Evolutionary conservation across 2,113 vertebrate genomes (phyloP).

Genomic region (Casuarius casuarius): DNA sequence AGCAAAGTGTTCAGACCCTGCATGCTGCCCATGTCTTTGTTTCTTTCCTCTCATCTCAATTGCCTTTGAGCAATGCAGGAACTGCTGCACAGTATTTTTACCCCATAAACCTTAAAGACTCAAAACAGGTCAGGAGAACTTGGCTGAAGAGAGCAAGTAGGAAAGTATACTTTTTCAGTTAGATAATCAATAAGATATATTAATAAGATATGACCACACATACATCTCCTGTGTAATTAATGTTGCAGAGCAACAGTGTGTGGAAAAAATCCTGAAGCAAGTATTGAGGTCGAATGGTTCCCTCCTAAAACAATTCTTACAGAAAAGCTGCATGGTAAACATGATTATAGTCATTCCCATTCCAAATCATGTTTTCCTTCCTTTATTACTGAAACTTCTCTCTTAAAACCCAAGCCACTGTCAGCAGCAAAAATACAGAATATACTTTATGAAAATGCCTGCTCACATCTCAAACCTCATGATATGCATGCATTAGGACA

Average conservation of each 20-base stretch:
- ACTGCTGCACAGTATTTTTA: neutral
- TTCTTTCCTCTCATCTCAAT: neutral
- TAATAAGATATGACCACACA: neutral
- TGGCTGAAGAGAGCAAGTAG: neutral
- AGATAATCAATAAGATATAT: neutral
- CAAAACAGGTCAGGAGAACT: neutral
- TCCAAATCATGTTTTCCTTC: neutral
- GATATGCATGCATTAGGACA: neutral
- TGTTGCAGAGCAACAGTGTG: neutral
- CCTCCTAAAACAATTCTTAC: neutral
- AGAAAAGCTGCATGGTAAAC: neutral
- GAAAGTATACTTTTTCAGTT: neutral
- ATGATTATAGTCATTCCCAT: neutral
- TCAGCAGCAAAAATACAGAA: constrained; percentile 47
- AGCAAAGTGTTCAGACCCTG: neutral
- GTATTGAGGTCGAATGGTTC: neutral
- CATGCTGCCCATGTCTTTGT: neutral
- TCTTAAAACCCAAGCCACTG: neutral
- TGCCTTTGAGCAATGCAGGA: neutral
- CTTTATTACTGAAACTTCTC: neutral
- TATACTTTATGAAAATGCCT: constrained; percentile 43
- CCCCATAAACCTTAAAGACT: neutral
- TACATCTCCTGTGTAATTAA: neutral
- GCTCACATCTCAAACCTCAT: constrained; percentile 5
- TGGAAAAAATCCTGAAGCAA: neutral